Evolutionary conservation across 2,888 invertebrate species (phyloP).

Genomic region (Phorcus lineatus): DNA sequence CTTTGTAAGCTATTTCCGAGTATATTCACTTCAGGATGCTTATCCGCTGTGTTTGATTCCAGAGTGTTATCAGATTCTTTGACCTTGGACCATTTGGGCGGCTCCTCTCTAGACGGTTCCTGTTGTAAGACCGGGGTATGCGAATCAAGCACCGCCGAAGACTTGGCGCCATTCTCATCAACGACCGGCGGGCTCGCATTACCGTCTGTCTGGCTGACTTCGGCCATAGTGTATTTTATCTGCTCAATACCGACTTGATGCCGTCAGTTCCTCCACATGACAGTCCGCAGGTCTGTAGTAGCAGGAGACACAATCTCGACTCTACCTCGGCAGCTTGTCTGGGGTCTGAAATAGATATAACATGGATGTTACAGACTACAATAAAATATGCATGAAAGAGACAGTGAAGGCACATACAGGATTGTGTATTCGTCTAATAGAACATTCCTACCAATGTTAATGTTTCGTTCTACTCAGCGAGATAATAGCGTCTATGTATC

Average conservation of each 20-base stretch:
- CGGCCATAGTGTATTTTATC: background rate
- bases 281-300: background rate
- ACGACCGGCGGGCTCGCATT: background rate
- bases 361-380: background rate
- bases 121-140: background rate
- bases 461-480: no score
- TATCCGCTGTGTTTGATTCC: slow-evolving; percentile 14
- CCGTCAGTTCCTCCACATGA: background rate
- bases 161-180: background rate
- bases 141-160: background rate
- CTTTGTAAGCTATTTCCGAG: background rate
- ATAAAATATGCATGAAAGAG: no score
- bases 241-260: background rate
- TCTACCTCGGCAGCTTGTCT: background rate
- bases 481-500: no score
- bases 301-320: background rate
- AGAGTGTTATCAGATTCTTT: background rate
- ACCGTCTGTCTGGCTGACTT: background rate
- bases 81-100: background rate
- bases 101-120: background rate
- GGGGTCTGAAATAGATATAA: background rate
- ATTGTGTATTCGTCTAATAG: no score
- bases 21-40: slow-evolving; percentile 3
- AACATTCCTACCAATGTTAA: no score
- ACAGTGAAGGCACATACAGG: no score